These are phyloP conservation scores for Apis laboriosa DNA, from an alignment of 1,140 invertebrate species.

Conservation along the genomic window DNA sequence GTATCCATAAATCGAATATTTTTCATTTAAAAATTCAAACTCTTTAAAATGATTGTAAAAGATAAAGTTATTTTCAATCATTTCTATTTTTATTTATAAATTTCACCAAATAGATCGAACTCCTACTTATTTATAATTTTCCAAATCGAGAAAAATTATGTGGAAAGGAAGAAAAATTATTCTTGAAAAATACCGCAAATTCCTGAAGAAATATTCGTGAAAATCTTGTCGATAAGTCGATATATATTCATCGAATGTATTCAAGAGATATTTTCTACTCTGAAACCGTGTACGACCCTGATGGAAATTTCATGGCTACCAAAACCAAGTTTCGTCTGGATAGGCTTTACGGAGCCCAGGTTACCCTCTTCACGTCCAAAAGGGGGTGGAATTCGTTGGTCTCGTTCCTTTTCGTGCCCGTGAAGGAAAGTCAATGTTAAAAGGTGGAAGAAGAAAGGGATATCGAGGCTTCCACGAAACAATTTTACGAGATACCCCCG, in stretches of 20 bases:
- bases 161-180: background rate
- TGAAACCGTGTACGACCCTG: conserved; percentile 1
- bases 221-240: background rate
- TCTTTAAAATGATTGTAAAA: too few relatives aligned
- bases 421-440: conserved; percentile 21
- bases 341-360: background rate
- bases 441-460: background rate
- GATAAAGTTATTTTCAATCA: too few relatives aligned
- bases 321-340: conserved; percentile 17
- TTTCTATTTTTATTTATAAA: too few relatives aligned
- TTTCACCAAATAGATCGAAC: too few relatives aligned
- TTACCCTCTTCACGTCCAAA: conserved; percentile 6
- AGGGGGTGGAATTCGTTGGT: conserved; percentile 2
- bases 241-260: background rate
- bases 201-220: background rate
- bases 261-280: background rate
- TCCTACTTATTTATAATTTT: too few relatives aligned
- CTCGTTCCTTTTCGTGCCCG: conserved; percentile 23
- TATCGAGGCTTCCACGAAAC: background rate
- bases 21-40: too few relatives aligned
- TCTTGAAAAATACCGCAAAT: too few relatives aligned
- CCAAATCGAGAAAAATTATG: background rate
- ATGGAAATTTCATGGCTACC: conserved; percentile 46
- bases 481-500: conserved; percentile 39
- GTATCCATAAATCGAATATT: too few relatives aligned